phyloP scores from a whole-genome alignment of 2,113 vertebrate genomes.

The Emydocephalus ijimae region DNA sequence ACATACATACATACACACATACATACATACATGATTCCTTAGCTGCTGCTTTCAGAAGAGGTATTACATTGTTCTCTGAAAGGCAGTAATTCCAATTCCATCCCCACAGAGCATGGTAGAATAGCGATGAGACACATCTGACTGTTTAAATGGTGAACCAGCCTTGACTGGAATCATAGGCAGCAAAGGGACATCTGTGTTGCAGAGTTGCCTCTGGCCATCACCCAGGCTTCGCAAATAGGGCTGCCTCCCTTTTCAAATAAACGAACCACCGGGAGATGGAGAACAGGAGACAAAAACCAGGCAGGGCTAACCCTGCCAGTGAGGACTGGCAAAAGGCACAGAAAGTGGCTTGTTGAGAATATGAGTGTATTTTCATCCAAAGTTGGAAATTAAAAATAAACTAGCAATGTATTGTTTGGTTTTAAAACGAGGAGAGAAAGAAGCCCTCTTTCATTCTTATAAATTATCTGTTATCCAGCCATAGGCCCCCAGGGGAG shows the following conservation, averaged over 20 bases:
- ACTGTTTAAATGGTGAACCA: slow-evolving; percentile 20
- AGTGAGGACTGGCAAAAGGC: background rate
- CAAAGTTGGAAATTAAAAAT: background rate
- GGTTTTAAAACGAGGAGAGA: background rate
- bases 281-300: background rate
- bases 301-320: background rate
- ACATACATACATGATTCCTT: background rate
- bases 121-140: background rate
- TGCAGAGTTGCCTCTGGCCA: slow-evolving; percentile 11
- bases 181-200: slow-evolving; percentile 24
- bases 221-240: background rate
- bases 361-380: background rate
- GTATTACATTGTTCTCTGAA: background rate
- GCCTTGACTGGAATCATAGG: slow-evolving; percentile 10
- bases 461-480: background rate
- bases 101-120: background rate
- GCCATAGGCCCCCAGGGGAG: background rate
- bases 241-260: background rate
- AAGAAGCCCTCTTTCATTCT: background rate
- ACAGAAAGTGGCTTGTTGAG: background rate
- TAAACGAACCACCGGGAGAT: slow-evolving; percentile 1
- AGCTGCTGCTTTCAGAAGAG: background rate
- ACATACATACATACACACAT: too few relatives aligned
- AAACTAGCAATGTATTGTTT: background rate
- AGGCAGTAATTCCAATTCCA: background rate